Percentiles rank a stretch among this genome's conserved stretches.
Conservation (phyloP, 2,797 vertebrate genomes). For the Pseudomugil tenellus region DNA sequence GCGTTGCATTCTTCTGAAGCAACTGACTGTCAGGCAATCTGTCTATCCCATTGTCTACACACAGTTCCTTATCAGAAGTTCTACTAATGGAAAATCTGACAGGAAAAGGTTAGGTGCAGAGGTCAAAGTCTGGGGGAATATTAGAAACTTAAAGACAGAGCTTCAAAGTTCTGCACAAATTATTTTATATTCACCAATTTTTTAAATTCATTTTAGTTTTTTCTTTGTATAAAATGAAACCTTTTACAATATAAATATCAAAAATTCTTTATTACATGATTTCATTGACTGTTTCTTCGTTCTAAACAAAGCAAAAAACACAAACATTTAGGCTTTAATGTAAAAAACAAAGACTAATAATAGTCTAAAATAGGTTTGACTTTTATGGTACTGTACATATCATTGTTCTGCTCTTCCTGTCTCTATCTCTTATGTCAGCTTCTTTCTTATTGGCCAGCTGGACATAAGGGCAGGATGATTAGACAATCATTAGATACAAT, state of each 20-base stretch:
- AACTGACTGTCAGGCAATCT: slow-evolving; percentile 39
- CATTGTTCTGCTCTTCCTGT: slow-evolving; percentile 46
- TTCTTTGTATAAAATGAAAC: slow-evolving; percentile 1
- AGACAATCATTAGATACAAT: slow-evolving; percentile 89
- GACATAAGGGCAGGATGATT: slow-evolving; percentile 71
- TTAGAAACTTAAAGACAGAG: slow-evolving; percentile 30
- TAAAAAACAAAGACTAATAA: slow-evolving; percentile 8
- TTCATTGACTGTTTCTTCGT: neutral
- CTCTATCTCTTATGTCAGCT: slow-evolving; percentile 30
- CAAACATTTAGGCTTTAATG: neutral
- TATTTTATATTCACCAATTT: rapidly evolving
- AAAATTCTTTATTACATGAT: neutral
- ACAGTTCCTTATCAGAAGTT: slow-evolving; percentile 64
- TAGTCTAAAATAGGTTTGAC: slow-evolving; percentile 10
- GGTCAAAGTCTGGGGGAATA: slow-evolving; percentile 75
- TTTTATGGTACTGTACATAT: slow-evolving; percentile 13
- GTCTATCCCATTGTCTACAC: slow-evolving; percentile 41
- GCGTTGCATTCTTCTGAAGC: slow-evolving; percentile 36
- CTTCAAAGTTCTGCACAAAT: slow-evolving; percentile 7
- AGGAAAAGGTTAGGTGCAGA: slow-evolving; percentile 55
- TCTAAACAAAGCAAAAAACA: neutral
- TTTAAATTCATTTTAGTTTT: neutral
- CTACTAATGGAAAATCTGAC: slow-evolving; percentile 63
- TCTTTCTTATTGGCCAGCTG: slow-evolving; percentile 57
- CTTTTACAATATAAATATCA: neutral